Percentiles rank a stretch among this genome's conserved stretches.
Conservation (phyloP, 2,113 vertebrate genomes). For the Microcebus murinus region DNA sequence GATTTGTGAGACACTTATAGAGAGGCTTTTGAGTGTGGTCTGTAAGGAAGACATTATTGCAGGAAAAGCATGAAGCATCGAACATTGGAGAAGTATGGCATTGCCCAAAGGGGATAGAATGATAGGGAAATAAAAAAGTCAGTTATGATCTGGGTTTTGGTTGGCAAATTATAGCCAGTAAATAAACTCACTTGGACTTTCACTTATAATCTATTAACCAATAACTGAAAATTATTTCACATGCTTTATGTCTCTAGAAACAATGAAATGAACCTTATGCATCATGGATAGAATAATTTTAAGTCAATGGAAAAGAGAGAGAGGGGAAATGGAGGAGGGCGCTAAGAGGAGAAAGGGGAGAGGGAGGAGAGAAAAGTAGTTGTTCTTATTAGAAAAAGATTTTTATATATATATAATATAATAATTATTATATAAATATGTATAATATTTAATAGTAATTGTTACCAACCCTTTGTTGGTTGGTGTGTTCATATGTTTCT, state of each 20-base stretch:
- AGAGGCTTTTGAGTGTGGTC: neutral
- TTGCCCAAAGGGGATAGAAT: neutral
- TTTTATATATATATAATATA: neutral
- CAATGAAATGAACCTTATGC: neutral
- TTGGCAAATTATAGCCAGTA: neutral
- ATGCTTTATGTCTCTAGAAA: neutral
- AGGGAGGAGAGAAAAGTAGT: neutral
- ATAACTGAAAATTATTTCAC: slow-evolving; percentile 7
- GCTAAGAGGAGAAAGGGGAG: neutral
- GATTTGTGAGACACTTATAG: neutral
- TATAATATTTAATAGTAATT: neutral
- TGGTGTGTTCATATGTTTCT: neutral
- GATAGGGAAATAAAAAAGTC: neutral
- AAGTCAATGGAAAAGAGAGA: neutral
- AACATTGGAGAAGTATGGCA: neutral
- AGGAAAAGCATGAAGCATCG: neutral
- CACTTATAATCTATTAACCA: slow-evolving; percentile 1
- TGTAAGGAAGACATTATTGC: neutral
- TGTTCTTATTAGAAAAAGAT: neutral
- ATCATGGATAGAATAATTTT: neutral
- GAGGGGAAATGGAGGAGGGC: too few species aligned
- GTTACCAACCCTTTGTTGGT: neutral
- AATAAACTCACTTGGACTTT: neutral
- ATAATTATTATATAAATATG: neutral
- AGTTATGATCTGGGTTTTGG: neutral